phyloP scores from a whole-genome alignment of 2,113 vertebrate species.

The Phylloscopus trochiloides region DNA sequence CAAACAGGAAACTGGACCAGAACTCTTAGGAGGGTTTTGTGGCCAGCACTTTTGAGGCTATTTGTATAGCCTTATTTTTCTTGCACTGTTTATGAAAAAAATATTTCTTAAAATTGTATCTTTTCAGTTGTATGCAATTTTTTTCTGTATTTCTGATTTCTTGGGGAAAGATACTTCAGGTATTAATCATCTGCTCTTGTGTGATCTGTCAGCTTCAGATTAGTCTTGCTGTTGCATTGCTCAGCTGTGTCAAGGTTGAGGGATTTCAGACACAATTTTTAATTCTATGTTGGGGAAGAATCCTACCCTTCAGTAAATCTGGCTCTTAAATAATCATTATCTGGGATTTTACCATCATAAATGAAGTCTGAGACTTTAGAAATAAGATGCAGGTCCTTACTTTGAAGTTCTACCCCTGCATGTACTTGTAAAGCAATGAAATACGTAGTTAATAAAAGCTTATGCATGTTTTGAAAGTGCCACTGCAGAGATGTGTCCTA shows the following conservation, averaged over 20 bases:
- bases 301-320: not conserved
- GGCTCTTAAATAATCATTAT: not conserved
- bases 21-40: not conserved
- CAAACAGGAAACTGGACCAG: not conserved
- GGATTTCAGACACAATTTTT: not conserved
- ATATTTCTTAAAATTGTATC: not conserved
- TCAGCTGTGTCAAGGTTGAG: not conserved
- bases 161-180: not conserved
- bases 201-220: not conserved
- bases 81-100: not conserved
- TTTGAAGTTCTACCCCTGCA: not conserved
- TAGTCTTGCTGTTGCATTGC: not conserved
- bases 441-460: not conserved
- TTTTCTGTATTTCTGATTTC: not conserved
- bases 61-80: not conserved
- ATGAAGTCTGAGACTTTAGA: not conserved
- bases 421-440: not conserved
- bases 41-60: not conserved
- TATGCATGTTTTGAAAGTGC: not conserved
- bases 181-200: not conserved
- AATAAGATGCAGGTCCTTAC: not conserved
- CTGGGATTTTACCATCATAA: not conserved
- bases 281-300: not conserved
- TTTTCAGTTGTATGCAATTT: not conserved
- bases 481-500: not conserved